Evolutionary conservation across 2,888 invertebrate genomes (phyloP), one percentile per base, ranked within the genome.

Genomic region (Brassicogethes aeneus): DNA sequence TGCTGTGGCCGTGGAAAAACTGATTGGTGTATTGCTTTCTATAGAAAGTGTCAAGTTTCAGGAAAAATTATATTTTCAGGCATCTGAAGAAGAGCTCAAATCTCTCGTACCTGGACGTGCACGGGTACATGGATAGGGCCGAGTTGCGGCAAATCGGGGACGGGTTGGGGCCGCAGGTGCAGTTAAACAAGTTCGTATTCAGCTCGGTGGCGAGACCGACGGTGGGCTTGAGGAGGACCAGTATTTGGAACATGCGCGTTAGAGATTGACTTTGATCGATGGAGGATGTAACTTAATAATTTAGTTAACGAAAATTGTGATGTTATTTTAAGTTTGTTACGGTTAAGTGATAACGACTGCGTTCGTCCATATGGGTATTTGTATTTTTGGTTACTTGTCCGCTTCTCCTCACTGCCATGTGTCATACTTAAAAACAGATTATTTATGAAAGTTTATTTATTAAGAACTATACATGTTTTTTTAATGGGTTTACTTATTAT

Each of bases 161-260:
- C 12, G 72, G 69, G 43, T 72, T 84, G 54, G 68, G 68, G 15
- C 70, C 75, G 2, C 66, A 69, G 42, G 75, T 85, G 39, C 73
- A 77, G 55, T 74, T 88, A 35, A 89, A 88, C 65, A 79, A 80
- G 61, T 82, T 79, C 56, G 76, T 79, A 45, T 85, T 84, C 62
- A 92, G 92, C 56, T 87, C 88, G 1, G 82, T 94, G 10, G 91
- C 92, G 0, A 73, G 90, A 10, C 94, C 94, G 0, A 93, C 94
- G 0, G 90, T 92, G 0, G 93, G 93, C 0, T 75, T 84, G 1
- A 72, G 85, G 46, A 75, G 92, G 53, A 91, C 92, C 0, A 90
- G 89, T 15, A 85, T 95, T 61, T 95, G 94, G 95, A 87, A 86
- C 1, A 70, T 89, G 16, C 70, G 88, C 39, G 87, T 88, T 3